Percentiles rank a stretch among this genome's conserved stretches.
Evolutionary conservation across 1,140 invertebrate genomes (phyloP).

Genomic region (Propsilocerus akamusi): DNA sequence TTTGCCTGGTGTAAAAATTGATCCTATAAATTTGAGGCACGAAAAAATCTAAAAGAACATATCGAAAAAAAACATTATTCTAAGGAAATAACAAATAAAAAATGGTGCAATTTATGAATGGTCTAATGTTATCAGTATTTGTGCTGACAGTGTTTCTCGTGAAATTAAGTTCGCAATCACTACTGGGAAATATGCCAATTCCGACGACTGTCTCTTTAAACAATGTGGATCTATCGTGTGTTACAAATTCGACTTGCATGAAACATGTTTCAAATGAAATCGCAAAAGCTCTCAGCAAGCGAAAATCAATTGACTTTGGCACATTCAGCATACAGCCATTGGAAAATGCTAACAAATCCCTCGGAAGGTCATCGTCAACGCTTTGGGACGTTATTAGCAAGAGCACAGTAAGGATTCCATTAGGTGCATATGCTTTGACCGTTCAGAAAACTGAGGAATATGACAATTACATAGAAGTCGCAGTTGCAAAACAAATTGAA

Average conservation of each 20-base stretch:
- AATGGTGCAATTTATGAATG: too few relatives aligned
- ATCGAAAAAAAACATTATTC: too few relatives aligned
- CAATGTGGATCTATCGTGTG: slow-evolving; percentile 9
- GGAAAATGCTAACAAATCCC: slow-evolving; percentile 5
- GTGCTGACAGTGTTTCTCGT: neutral
- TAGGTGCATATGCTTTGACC: slow-evolving; percentile 22
- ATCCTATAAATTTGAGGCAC: too few relatives aligned
- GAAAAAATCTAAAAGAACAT: too few relatives aligned
- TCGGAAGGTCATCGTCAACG: slow-evolving; percentile 13
- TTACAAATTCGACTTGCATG: slow-evolving; percentile 22
- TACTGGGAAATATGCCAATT: neutral
- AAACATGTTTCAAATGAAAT: slow-evolving; percentile 13
- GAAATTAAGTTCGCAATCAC: neutral
- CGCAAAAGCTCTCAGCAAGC: slow-evolving; percentile 16
- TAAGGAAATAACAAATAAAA: too few relatives aligned
- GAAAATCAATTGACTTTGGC: slow-evolving; percentile 20
- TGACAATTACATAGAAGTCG: slow-evolving; percentile 21
- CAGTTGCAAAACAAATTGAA: slow-evolving; percentile 17
- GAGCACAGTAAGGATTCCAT: slow-evolving; percentile 19
- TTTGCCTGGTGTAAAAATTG: too few relatives aligned
- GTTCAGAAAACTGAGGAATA: slow-evolving; percentile 22
- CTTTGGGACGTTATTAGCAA: slow-evolving; percentile 21
- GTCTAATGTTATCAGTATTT: too few relatives aligned
- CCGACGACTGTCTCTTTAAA: neutral
- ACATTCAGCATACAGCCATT: slow-evolving; percentile 16